phyloP scores from a whole-genome alignment of 2,113 vertebrate species.

The Notechis scutatus region DNA sequence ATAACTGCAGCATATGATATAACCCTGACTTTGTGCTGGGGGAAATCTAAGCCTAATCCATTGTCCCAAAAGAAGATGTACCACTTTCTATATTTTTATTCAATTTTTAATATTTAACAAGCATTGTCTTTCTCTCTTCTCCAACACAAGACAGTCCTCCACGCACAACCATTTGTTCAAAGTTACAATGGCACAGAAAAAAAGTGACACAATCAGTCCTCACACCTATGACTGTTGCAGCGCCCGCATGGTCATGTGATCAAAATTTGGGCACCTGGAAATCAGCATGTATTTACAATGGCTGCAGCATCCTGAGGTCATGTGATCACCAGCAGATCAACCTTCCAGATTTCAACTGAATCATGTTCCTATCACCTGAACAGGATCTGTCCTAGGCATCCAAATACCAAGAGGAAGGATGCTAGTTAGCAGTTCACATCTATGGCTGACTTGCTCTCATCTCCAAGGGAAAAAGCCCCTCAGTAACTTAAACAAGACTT shows the following conservation, averaged over 20 bases:
- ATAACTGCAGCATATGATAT: not conserved
- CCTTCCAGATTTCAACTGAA: no score
- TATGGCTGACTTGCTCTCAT: not conserved
- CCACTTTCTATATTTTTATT: not conserved
- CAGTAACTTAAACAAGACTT: not conserved
- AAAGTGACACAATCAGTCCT: not conserved
- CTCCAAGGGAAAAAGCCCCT: not conserved
- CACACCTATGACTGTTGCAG: not conserved
- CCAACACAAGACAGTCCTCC: not conserved
- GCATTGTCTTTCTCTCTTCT: not conserved
- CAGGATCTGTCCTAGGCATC: not conserved
- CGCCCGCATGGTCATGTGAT: not conserved
- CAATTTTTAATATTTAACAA: not conserved
- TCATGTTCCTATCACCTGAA: not conserved
- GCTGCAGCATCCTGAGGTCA: not conserved
- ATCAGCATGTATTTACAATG: not conserved
- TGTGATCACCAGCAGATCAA: not conserved
- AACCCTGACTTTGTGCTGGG: not conserved
- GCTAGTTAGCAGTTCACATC: not conserved
- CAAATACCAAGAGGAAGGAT: not conserved
- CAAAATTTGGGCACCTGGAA: not conserved
- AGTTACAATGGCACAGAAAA: not conserved
- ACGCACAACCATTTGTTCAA: not conserved
- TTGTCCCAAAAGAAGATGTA: not conserved
- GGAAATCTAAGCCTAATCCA: not conserved